phyloP scores from a whole-genome alignment of 2,888 invertebrate genomes.

The Limulus polyphemus region DNA sequence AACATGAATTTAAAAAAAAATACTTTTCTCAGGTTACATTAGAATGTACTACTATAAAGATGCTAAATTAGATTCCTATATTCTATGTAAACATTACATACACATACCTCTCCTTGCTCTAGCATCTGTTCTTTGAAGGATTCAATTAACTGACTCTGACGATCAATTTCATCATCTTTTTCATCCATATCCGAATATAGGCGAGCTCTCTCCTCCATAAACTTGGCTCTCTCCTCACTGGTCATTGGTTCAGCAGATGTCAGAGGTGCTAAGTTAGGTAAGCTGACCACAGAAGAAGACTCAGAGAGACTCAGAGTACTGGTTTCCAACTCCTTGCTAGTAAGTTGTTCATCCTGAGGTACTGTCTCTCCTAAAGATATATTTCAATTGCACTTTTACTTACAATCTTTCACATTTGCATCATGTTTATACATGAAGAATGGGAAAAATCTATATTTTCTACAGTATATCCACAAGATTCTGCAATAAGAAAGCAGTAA shows the following conservation, averaged over 20 bases:
- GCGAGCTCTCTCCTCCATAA: slow-evolving; percentile 78
- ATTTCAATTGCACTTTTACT: no score
- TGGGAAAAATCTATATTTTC: no score
- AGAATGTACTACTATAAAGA: no score
- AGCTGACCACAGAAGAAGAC: slow-evolving; percentile 13
- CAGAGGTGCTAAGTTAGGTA: slow-evolving; percentile 16
- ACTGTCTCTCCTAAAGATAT: slow-evolving; percentile 43
- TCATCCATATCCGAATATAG: slow-evolving; percentile 96
- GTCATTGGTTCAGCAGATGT: slow-evolving; percentile 35
- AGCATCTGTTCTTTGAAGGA: slow-evolving; percentile 95
- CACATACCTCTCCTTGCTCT: slow-evolving; percentile 76
- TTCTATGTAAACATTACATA: background rate
- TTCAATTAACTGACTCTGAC: slow-evolving; percentile 91
- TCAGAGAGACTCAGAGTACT: slow-evolving; percentile 26
- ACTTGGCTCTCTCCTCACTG: slow-evolving; percentile 59
- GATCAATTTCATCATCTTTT: slow-evolving; percentile 99
- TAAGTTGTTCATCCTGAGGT: slow-evolving; percentile 74
- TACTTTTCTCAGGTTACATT: no score
- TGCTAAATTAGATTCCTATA: no score
- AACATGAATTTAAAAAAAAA: no score
- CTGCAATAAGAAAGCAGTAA: no score
- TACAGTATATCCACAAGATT: no score
- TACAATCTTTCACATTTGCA: no score
- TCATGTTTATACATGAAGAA: no score
- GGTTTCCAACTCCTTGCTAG: slow-evolving; percentile 44